phyloP scores from a whole-genome alignment of 2,888 invertebrate genomes.

The Chalcosyrphus nemorum region DNA sequence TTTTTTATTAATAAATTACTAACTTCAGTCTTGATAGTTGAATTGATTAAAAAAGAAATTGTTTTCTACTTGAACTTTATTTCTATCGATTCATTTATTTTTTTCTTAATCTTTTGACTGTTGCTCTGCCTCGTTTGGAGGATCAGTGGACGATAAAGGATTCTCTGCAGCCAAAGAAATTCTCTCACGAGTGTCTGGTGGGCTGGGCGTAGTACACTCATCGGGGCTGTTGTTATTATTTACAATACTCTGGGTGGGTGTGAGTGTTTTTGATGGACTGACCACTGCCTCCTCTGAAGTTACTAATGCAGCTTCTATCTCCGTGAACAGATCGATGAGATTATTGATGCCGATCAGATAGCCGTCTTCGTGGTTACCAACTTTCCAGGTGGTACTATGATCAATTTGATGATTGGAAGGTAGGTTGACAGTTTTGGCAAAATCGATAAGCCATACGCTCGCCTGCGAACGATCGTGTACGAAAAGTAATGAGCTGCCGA shows the following conservation, averaged over 20 bases:
- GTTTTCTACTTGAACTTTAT: conserved; percentile 29
- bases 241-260: neutral
- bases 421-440: conserved; percentile 95
- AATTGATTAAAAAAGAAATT: conserved; percentile 43
- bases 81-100: neutral
- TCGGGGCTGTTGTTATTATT: conserved; percentile 27
- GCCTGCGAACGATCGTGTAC: conserved; percentile 95
- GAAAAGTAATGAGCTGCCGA: conserved; percentile 96
- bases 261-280: neutral
- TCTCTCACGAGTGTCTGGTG: conserved; percentile 3
- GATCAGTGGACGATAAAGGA: neutral
- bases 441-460: conserved; percentile 98
- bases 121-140: neutral
- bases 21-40: conserved; percentile 70
- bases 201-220: conserved; percentile 14
- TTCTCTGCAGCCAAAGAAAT: neutral
- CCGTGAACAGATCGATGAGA: conserved; percentile 90
- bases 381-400: conserved; percentile 93
- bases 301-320: conserved; percentile 75
- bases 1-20: conserved; percentile 56
- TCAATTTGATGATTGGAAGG: conserved; percentile 89
- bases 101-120: conserved; percentile 8
- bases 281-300: neutral
- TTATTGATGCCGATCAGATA: conserved; percentile 96
- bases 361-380: conserved; percentile 98